Evolutionary conservation across 2,888 invertebrate species (phyloP), one percentile per base, ranked within the genome.

Genomic region (Tenthredo livida): DNA sequence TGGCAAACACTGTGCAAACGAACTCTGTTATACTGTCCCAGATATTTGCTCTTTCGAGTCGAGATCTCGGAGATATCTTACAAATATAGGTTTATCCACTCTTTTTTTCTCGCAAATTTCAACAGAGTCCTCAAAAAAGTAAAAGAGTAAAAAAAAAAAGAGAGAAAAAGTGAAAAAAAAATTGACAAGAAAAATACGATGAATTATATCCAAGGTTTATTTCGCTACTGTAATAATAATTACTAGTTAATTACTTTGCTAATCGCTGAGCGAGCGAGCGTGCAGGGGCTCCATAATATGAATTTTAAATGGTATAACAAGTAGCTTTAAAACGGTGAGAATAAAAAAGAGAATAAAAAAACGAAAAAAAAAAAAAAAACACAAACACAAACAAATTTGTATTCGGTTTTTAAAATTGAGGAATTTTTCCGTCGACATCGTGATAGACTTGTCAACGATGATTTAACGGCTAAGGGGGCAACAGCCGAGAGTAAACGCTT

Each of bases 391-490:
- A 37, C 37, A 37, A 37, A 47, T 40, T 70, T 37, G 0, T n/a
- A 54, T 7, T n/a, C 7, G 54, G 54, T 54, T 50, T 50, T 54
- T 7, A n/a, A 54, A 54, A 54, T 50, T n/a, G 17, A 17, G 6
- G 17, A 67, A 67, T 67, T 67, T 33, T 5, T 12, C 67, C 67
- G 33, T 33, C 67, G 25, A 61, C 67, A 17, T 15, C 17, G 29
- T 84, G 83, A 86, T 85, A 85, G 85, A 85, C 85, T 86, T 75
- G 86, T 87, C 86, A 85, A 86, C 88, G 85, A 88, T 88, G 88
- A 88, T 88, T 88, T 88, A 88, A 87, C 86, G 87, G 86, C 88
- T 86, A 85, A 86, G 87, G 87, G 75, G 86, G 86, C 67, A 67
- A 7, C 33, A 33, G 29, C 33, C 50, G 33, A 25, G 85, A 77